Percentiles rank a stretch among this genome's conserved stretches.
Evolutionary conservation across 2,113 vertebrate genomes (phyloP).

Genomic region (Chiloscyllium plagiosum): DNA sequence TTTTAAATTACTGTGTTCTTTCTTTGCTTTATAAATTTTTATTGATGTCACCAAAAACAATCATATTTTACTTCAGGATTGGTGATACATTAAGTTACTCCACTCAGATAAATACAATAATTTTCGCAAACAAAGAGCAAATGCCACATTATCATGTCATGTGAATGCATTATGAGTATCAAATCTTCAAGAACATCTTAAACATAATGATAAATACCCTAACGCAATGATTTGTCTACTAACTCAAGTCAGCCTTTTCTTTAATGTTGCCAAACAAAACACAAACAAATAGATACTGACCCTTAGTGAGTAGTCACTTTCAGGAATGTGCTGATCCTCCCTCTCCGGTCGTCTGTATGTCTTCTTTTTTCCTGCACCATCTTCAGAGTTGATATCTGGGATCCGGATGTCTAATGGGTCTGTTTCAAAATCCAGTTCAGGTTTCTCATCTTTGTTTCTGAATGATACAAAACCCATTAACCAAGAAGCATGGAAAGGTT

Average conservation of each 20-base stretch:
- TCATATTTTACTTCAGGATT: background rate
- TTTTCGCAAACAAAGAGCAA: background rate
- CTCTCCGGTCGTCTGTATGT: constrained; percentile 45
- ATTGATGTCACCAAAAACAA: background rate
- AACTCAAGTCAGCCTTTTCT: background rate
- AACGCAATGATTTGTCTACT: constrained; percentile 26
- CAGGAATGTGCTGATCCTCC: constrained; percentile 53
- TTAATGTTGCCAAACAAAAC: background rate
- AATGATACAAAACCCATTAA: constrained; percentile 7
- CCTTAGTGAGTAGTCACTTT: constrained; percentile 69
- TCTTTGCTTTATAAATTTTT: too few species aligned
- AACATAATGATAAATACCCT: constrained; percentile 39
- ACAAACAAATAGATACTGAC: constrained; percentile 50
- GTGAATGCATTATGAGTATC: background rate
- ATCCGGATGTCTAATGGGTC: constrained; percentile 61
- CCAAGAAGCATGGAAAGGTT: background rate
- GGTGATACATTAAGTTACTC: background rate
- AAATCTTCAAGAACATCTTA: background rate
- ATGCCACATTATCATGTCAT: background rate
- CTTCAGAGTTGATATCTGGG: constrained; percentile 57
- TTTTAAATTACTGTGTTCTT: too few species aligned
- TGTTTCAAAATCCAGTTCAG: constrained; percentile 68
- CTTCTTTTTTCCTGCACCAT: constrained; percentile 46
- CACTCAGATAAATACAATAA: background rate
- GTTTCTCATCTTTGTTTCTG: constrained; percentile 68